Evolutionary conservation across 2,113 vertebrate genomes (phyloP), one percentile per base, ranked within the genome.

Genomic region (Melierax canorus): DNA sequence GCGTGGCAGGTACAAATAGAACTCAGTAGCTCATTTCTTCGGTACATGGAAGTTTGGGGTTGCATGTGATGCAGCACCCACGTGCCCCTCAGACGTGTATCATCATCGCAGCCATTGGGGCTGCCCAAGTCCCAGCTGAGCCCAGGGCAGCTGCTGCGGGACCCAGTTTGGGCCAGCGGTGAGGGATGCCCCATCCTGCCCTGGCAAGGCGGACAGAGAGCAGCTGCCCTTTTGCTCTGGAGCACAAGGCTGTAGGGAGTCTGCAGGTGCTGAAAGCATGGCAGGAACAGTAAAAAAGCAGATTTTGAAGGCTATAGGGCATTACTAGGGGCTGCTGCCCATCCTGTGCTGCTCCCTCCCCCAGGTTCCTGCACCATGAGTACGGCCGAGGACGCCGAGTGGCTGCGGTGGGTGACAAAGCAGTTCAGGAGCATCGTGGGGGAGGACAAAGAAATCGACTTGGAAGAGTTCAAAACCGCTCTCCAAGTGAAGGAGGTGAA

Each of bases 401-500:
- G 99, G 99, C 98, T 99, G 89, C 98, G 96, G 63, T 98, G 99
- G 99, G 98, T 99, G 74, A 98, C 97, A 22, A 97, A 95, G 82
- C 98, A 98, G 96, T 99, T 99, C 2, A 98, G 98, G 96, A 98
- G 60, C 90, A 98, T 98, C 34, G 98, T 98, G 0, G 99, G 99
- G 46, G 97, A 98, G 6, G 98, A 98, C 87, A 96, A 97, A 75
- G 98, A 99, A 84, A 99, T 99, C 32, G 46, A 97, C 94, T 46
- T 99, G 78, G 97, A 99, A 2, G 98, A 98, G 94, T 99, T 99
- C 92, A 99, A 99, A 91, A 94, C 96, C 0, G 98, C 99, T 3
- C 98, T 99, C 17, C 98, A 99, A 34, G 98, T 99, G 86, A 99
- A 99, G 98, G 99, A 99, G 99, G 99, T 98, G 92, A 98, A 98